Base-by-base conservation (phyloP, 2,888 invertebrate species). In the Protonemura montana region DNA sequence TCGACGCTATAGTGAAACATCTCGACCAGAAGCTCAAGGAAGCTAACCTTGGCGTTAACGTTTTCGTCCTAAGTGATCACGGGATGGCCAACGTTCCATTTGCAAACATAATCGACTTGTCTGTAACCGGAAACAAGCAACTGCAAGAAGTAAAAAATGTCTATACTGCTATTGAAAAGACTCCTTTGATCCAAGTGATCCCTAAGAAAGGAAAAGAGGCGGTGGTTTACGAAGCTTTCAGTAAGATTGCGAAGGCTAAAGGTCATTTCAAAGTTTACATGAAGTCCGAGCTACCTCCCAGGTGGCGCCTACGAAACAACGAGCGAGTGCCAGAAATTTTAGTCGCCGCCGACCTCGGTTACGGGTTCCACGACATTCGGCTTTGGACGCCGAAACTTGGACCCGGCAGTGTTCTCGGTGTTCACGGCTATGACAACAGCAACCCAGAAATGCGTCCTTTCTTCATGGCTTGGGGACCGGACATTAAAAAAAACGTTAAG, bases 381-480 rank as follows among this genome's bases (percentile, higher is more conserved):
- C 16, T 6, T 1, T 26, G 25, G 26, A 78, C 7, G 6, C 78
- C 78, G 78, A 13, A 7, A 25, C 78, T 27, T 2, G 26, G 26
- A 16, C 41, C 82, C 42, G 82, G 82, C 25, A 16, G 26, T 1
- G 35, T 41, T 0, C 90, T 95, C 80, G 95, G 95, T 91, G 96
- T 96, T 90, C 96, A 96, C 91, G 96, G 96, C 25, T 94, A 95
- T 94, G 90, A 92, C 0, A 91, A 91, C 30, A 92, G 90, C 82
- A 90, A 92, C 0, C 87, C 89, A 80, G 91, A 91, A 83, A 96
- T 96, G 96, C 93, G 93, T 89, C 94, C 95, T 5, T 93, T 95
- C 89, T 96, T 96, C 90, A 93, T 96, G 89, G 95, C 95, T 0
- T 91, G 93, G 88, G 96, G 96, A 0, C 95, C 95, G 0, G 92